Percentiles rank a stretch among this genome's conserved stretches.
Evolutionary conservation across 2,888 invertebrate species (phyloP).

Genomic region (Embidobia sp.): DNA sequence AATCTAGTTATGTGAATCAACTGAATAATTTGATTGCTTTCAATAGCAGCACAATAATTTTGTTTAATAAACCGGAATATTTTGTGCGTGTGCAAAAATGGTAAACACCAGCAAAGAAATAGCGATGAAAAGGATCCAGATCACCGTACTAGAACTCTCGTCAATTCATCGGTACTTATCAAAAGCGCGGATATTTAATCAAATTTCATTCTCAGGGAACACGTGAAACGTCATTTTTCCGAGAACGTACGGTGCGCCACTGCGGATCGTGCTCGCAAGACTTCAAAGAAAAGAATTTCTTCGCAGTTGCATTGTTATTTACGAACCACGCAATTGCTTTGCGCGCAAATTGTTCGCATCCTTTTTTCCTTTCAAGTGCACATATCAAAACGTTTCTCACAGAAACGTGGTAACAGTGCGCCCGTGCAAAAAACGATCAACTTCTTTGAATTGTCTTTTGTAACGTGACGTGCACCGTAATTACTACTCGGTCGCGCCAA

Average conservation of each 20-base stretch:
- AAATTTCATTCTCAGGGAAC: conserved; percentile 30
- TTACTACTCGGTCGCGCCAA: conserved; percentile 29
- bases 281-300: conserved; percentile 50
- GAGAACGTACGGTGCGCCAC: conserved; percentile 18
- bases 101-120: too few species aligned
- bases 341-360: conserved; percentile 59
- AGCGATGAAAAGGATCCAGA: too few species aligned
- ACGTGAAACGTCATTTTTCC: conserved; percentile 43
- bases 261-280: conserved; percentile 17
- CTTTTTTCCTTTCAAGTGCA: conserved; percentile 53
- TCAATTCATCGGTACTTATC: too few species aligned
- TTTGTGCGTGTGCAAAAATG: too few species aligned
- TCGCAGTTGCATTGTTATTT: conserved; percentile 48
- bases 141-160: too few species aligned
- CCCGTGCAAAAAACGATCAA: conserved; percentile 31
- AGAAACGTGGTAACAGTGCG: conserved; percentile 32
- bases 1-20: too few species aligned
- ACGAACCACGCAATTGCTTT: conserved; percentile 50
- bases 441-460: conserved; percentile 57
- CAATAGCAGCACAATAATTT: too few species aligned
- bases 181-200: conserved; percentile 38
- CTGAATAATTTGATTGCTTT: too few species aligned
- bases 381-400: conserved; percentile 55
- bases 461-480: conserved; percentile 36
- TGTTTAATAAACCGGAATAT: too few species aligned